A percentile compares a stretch with the other conserved stretches of the same genome.
Conservation (phyloP, 2,797 vertebrate genomes). For the Epinephelus awoara region DNA sequence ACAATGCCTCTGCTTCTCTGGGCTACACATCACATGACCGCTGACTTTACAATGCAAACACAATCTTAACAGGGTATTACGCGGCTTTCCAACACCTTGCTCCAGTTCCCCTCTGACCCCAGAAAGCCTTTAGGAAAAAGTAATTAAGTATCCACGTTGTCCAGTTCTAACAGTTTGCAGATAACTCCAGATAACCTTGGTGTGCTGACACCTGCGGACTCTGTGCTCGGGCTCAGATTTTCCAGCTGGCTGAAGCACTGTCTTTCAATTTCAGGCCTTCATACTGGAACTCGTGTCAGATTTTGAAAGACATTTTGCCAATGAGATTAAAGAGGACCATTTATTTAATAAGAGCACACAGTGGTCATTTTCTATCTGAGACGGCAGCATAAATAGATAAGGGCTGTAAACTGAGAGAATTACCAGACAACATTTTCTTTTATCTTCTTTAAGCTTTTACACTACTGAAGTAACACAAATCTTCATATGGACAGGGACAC, state of each 20-base stretch:
- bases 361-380: neutral
- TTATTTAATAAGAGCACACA: neutral
- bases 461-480: neutral
- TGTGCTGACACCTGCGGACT: slow-evolving; percentile 53
- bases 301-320: neutral
- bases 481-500: no score
- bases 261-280: neutral
- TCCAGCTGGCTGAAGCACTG: neutral
- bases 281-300: neutral
- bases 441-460: neutral
- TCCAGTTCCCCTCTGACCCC: neutral
- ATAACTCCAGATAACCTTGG: slow-evolving; percentile 68
- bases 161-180: slow-evolving; percentile 34
- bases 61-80: neutral
- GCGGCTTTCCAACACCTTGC: neutral
- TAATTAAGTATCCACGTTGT: slow-evolving; percentile 37
- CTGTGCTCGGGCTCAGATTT: slow-evolving; percentile 44
- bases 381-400: neutral
- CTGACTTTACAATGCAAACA: slow-evolving; percentile 17
- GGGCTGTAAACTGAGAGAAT: neutral
- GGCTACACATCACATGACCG: slow-evolving; percentile 51
- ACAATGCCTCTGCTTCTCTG: slow-evolving; percentile 46
- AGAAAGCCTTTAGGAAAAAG: slow-evolving; percentile 21
- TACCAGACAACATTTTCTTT: neutral
- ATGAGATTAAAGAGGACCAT: neutral